Conservation (phyloP, 2,888 invertebrate species). For the Smittia aterrima region DNA sequence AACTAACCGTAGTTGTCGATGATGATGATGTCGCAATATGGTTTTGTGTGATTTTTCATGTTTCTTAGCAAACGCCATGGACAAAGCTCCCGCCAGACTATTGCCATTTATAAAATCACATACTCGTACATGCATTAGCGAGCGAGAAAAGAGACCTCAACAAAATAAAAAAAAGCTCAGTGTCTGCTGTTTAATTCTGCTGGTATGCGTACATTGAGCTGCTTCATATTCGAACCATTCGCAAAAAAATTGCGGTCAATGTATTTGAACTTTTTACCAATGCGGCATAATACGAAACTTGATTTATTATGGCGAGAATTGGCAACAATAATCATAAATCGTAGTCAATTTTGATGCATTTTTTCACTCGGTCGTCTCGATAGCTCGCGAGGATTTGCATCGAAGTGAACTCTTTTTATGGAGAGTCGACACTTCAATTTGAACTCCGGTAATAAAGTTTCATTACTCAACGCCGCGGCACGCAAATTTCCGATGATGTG, state of each 20-base stretch:
- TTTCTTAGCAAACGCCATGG: background rate
- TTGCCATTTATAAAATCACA: background rate
- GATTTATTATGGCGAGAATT: conserved; percentile 38
- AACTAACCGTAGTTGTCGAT: background rate
- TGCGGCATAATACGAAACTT: conserved; percentile 25
- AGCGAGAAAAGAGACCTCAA: background rate
- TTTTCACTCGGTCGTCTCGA: background rate
- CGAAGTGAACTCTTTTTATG: background rate
- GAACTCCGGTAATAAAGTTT: background rate
- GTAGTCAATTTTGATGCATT: conserved; percentile 14
- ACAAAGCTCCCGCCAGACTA: background rate
- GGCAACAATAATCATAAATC: conserved; percentile 26
- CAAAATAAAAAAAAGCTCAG: background rate
- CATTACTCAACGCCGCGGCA: background rate
- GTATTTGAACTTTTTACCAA: conserved; percentile 27
- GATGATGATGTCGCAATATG: background rate
- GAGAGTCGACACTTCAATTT: too few relatives aligned
- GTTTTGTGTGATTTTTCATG: background rate
- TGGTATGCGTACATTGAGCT: conserved; percentile 18
- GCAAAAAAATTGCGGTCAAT: conserved; percentile 33
- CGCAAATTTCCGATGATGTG: background rate
- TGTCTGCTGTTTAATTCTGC: conserved; percentile 7
- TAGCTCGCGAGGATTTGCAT: background rate
- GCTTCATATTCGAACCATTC: background rate
- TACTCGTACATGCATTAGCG: background rate